A percentile compares a stretch with the other conserved stretches of the same genome.
phyloP scores from a whole-genome alignment of 2,888 invertebrate genomes.

The Ophion ventricosus region DNA sequence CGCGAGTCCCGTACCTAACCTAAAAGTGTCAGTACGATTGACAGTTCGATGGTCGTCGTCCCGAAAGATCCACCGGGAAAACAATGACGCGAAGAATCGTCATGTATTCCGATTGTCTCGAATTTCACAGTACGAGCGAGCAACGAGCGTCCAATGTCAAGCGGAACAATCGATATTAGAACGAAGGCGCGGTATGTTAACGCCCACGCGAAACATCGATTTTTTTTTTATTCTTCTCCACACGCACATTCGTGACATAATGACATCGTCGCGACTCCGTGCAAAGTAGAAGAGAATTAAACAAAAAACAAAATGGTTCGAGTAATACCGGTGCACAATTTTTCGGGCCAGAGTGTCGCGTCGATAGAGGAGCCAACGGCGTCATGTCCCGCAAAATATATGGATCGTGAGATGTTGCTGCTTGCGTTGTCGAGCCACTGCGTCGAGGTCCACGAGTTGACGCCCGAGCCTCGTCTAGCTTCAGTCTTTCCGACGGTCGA shows the following conservation, averaged over 20 bases:
- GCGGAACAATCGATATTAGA: slow-evolving; percentile 21
- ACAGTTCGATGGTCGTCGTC: slow-evolving; percentile 25
- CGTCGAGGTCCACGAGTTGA: slow-evolving; percentile 86
- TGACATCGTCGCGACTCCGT: slow-evolving; percentile 15
- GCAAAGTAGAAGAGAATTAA: neutral
- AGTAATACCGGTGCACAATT: slow-evolving; percentile 89
- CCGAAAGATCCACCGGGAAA: neutral
- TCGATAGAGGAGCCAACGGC: slow-evolving; percentile 88
- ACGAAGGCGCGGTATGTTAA: slow-evolving; percentile 25
- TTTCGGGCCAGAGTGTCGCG: slow-evolving; percentile 87
- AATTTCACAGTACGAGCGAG: neutral
- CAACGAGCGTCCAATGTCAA: neutral
- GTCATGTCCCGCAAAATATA: slow-evolving; percentile 85
- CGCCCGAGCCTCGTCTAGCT: slow-evolving; percentile 82
- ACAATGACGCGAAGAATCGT: neutral
- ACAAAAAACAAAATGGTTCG: slow-evolving; percentile 85
- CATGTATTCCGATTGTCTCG: neutral
- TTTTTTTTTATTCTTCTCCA: neutral
- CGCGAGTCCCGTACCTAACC: slow-evolving; percentile 32
- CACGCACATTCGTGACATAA: slow-evolving; percentile 29
- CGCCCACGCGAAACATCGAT: slow-evolving; percentile 40
- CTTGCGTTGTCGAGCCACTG: slow-evolving; percentile 86
- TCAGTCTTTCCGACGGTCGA: slow-evolving; percentile 90
- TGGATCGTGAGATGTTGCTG: slow-evolving; percentile 84
- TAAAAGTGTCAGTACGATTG: slow-evolving; percentile 36